Conservation (phyloP, 2,888 invertebrate species). For the Leucoptera coffeella region DNA sequence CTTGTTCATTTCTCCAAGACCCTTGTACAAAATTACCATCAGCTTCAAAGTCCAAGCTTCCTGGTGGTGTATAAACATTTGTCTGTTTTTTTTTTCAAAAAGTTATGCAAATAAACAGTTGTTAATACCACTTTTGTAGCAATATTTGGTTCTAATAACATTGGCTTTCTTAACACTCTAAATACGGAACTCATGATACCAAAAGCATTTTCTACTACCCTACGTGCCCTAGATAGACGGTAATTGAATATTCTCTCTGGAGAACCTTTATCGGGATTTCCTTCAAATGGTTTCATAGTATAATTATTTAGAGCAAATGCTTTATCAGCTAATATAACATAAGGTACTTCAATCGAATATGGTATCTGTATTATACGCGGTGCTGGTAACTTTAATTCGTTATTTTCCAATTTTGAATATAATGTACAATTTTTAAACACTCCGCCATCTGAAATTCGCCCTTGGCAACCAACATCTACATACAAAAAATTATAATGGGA, state of each 20-base stretch:
- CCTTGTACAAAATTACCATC: constrained; percentile 8
- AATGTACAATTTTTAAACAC: constrained; percentile 5
- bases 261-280: constrained; percentile 8
- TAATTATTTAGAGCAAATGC: constrained; percentile 9
- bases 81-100: constrained; percentile 8
- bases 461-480: constrained; percentile 3
- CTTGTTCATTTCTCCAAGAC: constrained; percentile 9
- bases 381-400: constrained; percentile 5
- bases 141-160: constrained; percentile 10
- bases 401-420: constrained; percentile 4
- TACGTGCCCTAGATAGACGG: constrained; percentile 9
- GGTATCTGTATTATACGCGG: constrained; percentile 9
- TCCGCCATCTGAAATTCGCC: constrained; percentile 1
- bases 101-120: constrained; percentile 10
- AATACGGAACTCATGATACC: constrained; percentile 7
- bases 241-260: constrained; percentile 12
- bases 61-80: constrained; percentile 7
- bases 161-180: constrained; percentile 5
- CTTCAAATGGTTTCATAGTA: constrained; percentile 10
- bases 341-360: constrained; percentile 9
- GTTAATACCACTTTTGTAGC: constrained; percentile 9
- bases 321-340: constrained; percentile 9
- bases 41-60: constrained; percentile 9
- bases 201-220: constrained; percentile 12
- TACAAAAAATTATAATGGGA: constrained; percentile 3